Conservation (phyloP, 2,797 vertebrate genomes). For the Cyprinodon diabolis region DNA sequence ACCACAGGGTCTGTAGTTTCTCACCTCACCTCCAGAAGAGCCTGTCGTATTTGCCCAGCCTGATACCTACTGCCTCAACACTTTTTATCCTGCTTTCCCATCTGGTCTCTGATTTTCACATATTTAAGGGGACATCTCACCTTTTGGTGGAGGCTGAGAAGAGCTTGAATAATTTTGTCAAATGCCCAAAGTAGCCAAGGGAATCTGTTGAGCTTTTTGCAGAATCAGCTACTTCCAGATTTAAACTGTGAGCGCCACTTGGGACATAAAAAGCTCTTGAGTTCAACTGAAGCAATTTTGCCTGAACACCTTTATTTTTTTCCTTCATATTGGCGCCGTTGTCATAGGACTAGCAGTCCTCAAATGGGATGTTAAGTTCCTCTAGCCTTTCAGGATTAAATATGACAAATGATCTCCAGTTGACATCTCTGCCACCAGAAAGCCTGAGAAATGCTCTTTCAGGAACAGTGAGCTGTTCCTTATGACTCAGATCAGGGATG, state of each 20-base stretch:
- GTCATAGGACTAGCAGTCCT: constrained; percentile 8
- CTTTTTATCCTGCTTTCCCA: constrained; percentile 35
- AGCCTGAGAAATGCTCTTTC: too few relatives aligned
- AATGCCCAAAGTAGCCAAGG: constrained; percentile 21
- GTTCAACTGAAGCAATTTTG: background rate
- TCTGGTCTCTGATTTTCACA: constrained; percentile 28
- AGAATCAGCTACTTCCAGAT: constrained; percentile 16
- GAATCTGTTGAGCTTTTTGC: constrained; percentile 16
- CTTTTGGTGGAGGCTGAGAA: constrained; percentile 14
- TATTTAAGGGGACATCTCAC: constrained; percentile 27
- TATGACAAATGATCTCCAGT: too few relatives aligned
- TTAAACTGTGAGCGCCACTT: constrained; percentile 17
- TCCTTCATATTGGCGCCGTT: constrained; percentile 1
- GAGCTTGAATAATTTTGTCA: constrained; percentile 2
- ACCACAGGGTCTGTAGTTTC: too few relatives aligned
- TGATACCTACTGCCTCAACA: constrained; percentile 22
- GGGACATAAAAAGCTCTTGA: constrained; percentile 2
- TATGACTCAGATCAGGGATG: too few relatives aligned
- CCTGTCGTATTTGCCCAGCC: background rate
- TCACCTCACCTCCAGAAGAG: too few relatives aligned
- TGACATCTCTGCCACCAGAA: too few relatives aligned
- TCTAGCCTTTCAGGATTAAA: too few relatives aligned
- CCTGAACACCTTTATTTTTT: constrained; percentile 8
- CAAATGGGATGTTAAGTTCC: background rate
- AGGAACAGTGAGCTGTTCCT: too few relatives aligned